phyloP scores from a whole-genome alignment of 2,888 invertebrate genomes.

The Leptinotarsa haldemani region DNA sequence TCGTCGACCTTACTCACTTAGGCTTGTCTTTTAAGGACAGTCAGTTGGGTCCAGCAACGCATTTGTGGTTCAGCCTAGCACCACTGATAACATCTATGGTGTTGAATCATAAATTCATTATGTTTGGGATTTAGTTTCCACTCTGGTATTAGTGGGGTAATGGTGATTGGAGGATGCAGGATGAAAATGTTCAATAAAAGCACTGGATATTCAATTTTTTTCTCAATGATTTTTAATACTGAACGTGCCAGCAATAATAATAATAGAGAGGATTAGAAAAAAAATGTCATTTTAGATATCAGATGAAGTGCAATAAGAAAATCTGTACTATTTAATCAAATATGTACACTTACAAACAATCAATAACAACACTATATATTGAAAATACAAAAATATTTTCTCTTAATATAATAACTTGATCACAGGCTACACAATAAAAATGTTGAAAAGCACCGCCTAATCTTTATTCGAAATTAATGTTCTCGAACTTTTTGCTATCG shows the following conservation, averaged over 20 bases:
- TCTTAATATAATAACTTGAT: not conserved
- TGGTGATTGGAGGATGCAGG: too few relatives aligned
- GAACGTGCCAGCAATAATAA: not conserved
- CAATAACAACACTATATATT: not conserved
- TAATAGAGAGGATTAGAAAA: not conserved
- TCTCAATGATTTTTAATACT: too few relatives aligned
- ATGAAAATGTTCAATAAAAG: too few relatives aligned
- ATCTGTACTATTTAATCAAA: conserved; percentile 1
- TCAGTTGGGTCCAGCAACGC: too few relatives aligned
- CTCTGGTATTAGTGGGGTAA: too few relatives aligned
- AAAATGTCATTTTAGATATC: not conserved
- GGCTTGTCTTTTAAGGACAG: too few relatives aligned
- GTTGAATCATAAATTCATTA: too few relatives aligned
- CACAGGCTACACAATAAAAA: conserved; percentile 10
- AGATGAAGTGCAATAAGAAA: not conserved
- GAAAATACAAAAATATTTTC: conserved; percentile 17
- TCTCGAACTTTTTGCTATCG: conserved; percentile 40
- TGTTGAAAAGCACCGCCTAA: not conserved
- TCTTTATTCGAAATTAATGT: conserved; percentile 40
- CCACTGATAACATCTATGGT: too few relatives aligned
- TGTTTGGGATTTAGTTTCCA: too few relatives aligned
- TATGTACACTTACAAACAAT: conserved; percentile 1
- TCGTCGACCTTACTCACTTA: too few relatives aligned
- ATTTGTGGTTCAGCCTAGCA: too few relatives aligned
- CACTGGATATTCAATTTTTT: too few relatives aligned